A percentile compares a stretch with the other conserved stretches of the same genome.
Evolutionary conservation across 2,113 vertebrate species (phyloP).

Genomic region (Passer domesticus): DNA sequence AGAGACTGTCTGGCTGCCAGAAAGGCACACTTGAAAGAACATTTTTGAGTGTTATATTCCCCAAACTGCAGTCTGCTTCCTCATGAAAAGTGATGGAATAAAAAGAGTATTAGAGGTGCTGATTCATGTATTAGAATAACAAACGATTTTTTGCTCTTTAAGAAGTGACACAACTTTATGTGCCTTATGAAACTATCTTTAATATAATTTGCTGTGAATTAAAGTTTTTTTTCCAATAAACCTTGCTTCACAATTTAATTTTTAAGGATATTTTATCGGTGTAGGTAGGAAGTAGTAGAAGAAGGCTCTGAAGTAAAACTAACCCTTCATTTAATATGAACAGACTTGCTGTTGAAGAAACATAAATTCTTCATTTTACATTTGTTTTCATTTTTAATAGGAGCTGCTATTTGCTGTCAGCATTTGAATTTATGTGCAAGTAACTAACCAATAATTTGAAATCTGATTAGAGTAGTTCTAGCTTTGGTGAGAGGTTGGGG

Average conservation of each 20-base stretch:
- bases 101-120: background rate
- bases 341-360: background rate
- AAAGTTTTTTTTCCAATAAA: background rate
- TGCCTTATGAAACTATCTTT: background rate
- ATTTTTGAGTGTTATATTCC: background rate
- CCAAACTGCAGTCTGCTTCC: background rate
- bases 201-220: background rate
- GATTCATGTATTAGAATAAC: background rate
- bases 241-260: accelerated
- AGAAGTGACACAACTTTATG: background rate
- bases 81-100: background rate
- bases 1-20: background rate
- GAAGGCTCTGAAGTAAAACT: background rate
- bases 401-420: background rate
- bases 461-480: background rate
- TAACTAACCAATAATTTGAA: background rate
- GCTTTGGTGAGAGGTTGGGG: background rate
- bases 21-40: background rate
- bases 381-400: background rate
- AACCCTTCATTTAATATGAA: background rate
- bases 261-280: background rate
- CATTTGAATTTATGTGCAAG: background rate
- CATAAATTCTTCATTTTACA: background rate
- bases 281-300: background rate
- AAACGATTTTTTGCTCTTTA: background rate